Evolutionary conservation across 2,797 vertebrate genomes (phyloP), one percentile per base, ranked within the genome.

Genomic region (Avahi laniger): DNA sequence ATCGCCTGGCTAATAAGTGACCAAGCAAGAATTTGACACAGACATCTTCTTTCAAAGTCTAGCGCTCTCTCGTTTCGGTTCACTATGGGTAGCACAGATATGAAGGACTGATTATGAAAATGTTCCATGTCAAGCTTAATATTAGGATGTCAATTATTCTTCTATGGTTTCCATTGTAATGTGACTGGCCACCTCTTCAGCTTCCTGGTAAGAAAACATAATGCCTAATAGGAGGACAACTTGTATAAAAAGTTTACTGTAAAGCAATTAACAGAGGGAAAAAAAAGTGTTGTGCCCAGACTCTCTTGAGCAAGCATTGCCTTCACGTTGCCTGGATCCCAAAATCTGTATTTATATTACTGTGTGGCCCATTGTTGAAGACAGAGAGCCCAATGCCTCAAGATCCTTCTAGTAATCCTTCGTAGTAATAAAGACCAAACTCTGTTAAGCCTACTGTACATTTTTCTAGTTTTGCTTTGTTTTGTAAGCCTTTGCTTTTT

Each of bases 181-280:
- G 41, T 93, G 91, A 89, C 79, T 61, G 38, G 90, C 22, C 46
- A 81, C 48, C 41, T 78, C 73, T 96, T 63, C 50, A 59, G 46
- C 9, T 75, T 52, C 69, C 75, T 33, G 83, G 73, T 81, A 95
- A 97, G 72, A 97, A 98, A 97, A 96, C 84, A 72, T 70, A 83
- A 86, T 38, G 43, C 50, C 12, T 82, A 2, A 35, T 94, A 86
- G 43, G 82, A 97, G 91, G 50, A 86, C 80, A 70, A 59, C 92
- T 86, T 84, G 26, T 96, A 59, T 67, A 93, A 46, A 87, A 87
- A 93, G 52, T 80, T 65, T 63, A 50, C 9, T 15, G 11, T 70
- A 86, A 88, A 85, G 93, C 94, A 97, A 95, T 97, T 90, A 97
- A 52, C 41, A 70, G 43, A 92, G 59, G 73, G 95, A 75, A 73